A percentile compares a stretch with the other conserved stretches of the same genome.
phyloP scores from a whole-genome alignment of 2,113 vertebrate genomes.

The Thamnaconus septentrionalis region DNA sequence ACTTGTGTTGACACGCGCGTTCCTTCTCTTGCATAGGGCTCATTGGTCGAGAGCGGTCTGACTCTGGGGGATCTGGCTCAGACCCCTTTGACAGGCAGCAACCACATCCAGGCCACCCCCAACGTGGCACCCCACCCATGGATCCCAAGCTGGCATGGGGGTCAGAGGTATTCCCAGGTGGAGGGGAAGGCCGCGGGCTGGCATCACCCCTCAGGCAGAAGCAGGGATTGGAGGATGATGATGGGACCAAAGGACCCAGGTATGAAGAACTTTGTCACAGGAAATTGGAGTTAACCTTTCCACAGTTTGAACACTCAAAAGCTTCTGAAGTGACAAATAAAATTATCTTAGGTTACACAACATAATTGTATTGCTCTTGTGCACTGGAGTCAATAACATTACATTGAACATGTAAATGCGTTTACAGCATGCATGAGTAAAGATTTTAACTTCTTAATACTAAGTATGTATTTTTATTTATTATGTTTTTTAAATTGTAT shows the following conservation, averaged over 20 bases:
- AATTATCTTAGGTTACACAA: background rate
- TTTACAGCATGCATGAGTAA: background rate
- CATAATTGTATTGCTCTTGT: background rate
- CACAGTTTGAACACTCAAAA: too few relatives aligned
- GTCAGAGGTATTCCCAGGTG: conserved; percentile 82
- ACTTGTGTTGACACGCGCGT: background rate
- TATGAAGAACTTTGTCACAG: conserved; percentile 40
- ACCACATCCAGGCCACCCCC: conserved; percentile 76
- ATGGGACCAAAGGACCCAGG: conserved; percentile 82
- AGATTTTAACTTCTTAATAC: background rate
- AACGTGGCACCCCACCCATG: conserved; percentile 88
- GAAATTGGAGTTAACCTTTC: too few relatives aligned
- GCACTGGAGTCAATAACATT: background rate
- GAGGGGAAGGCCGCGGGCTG: conserved; percentile 73
- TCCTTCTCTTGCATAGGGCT: conserved; percentile 72
- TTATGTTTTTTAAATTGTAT: background rate
- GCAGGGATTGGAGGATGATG: conserved; percentile 78
- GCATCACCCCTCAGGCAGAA: conserved; percentile 83
- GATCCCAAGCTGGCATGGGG: conserved; percentile 90
- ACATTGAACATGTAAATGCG: background rate
- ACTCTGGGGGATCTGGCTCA: conserved; percentile 89
- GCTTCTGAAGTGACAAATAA: background rate
- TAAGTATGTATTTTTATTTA: background rate
- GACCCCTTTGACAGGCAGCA: conserved; percentile 87
- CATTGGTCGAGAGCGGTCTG: conserved; percentile 88